Evolutionary conservation across 1,140 invertebrate species (phyloP).

Genomic region (Holcopasites calliopsidis): DNA sequence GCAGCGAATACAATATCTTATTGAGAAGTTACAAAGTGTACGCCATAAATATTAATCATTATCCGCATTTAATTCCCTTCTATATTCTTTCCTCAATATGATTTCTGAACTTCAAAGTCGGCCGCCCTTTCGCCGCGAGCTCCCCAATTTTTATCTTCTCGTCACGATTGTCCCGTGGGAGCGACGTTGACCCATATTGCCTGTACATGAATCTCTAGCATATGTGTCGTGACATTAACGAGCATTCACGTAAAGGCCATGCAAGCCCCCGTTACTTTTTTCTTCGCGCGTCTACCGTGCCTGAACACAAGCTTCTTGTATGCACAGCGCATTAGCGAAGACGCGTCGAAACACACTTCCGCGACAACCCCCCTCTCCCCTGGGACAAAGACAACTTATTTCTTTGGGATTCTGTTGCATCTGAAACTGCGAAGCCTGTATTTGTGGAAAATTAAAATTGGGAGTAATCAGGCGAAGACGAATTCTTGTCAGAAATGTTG

Average conservation of each 20-base stretch:
- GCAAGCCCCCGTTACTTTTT: conserved; percentile 35
- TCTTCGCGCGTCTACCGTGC: conserved; percentile 18
- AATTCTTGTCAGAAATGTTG: too few species aligned
- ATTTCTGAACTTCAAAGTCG: not conserved
- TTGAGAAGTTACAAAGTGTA: too few species aligned
- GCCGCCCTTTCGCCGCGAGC: not conserved
- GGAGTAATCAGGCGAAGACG: too few species aligned
- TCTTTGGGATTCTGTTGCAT: conserved; percentile 15
- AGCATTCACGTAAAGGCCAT: conserved; percentile 1
- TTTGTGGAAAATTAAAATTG: too few species aligned
- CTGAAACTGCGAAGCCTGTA: conserved; percentile 38
- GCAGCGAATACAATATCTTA: not conserved
- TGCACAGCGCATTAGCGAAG: conserved; percentile 51
- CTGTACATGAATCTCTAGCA: not conserved
- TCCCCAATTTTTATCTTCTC: not conserved
- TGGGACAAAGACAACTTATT: conserved; percentile 25
- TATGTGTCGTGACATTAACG: conserved; percentile 29
- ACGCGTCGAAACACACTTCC: conserved; percentile 47
- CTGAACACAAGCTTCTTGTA: conserved; percentile 34
- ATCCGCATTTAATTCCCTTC: not conserved
- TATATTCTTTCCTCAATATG: too few species aligned
- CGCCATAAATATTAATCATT: not conserved
- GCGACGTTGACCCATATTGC: conserved; percentile 18
- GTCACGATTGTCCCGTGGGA: conserved; percentile 2
- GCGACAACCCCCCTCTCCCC: conserved; percentile 33